Evolutionary conservation across 37 sponge, comb jelly and placozoan species (phyloP).

Genomic region (Tethya wilhelma): DNA sequence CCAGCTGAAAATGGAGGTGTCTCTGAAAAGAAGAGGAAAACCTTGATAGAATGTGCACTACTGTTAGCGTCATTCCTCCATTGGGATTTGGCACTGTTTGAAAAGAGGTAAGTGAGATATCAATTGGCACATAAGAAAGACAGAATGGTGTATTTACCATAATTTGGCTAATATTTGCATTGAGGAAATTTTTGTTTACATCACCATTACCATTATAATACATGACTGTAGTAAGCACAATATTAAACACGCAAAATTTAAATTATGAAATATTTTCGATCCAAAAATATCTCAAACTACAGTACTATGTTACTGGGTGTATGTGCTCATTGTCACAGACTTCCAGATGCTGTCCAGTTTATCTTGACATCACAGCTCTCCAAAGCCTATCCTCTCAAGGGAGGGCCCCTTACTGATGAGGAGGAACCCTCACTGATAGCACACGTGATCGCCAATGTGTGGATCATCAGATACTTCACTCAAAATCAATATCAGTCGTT

Average conservation of each 20-base stretch:
- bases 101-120: constrained; percentile 33
- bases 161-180: too few species aligned
- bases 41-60: constrained; percentile 64
- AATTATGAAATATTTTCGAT: too few species aligned
- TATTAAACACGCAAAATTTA: too few species aligned
- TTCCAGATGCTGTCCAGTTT: constrained; percentile 49
- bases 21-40: constrained; percentile 29
- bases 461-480: constrained; percentile 38
- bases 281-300: too few species aligned
- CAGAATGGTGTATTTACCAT: too few species aligned
- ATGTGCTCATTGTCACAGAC: too few species aligned
- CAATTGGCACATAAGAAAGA: too few species aligned
- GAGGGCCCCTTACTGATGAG: neutral
- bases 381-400: constrained; percentile 5
- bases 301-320: too few species aligned
- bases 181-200: too few species aligned
- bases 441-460: constrained; percentile 33
- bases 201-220: too few species aligned
- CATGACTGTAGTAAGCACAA: too few species aligned
- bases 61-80: constrained; percentile 52
- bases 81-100: constrained; percentile 55
- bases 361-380: constrained; percentile 47
- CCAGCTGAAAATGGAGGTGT: neutral
- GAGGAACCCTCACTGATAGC: constrained; percentile 18
- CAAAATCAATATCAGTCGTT: neutral